Conservation (phyloP, 2,888 invertebrate genomes). For the Cataglyphis rosenhaueri region DNA sequence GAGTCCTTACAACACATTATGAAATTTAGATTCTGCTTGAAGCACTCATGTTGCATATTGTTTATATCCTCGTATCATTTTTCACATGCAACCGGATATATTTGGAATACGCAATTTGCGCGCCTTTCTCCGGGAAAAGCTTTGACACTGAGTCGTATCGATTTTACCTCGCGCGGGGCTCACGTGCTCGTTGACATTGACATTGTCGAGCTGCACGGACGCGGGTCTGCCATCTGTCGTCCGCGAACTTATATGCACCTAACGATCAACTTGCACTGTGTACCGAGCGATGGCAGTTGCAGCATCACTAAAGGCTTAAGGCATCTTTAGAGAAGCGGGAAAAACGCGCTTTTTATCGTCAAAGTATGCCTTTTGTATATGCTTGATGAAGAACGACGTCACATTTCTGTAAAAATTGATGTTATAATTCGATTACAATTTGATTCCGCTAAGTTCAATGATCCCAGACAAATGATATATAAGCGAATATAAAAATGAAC, state of each 20-base stretch:
- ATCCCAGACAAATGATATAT: neutral
- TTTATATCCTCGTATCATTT: neutral
- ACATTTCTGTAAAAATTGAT: neutral
- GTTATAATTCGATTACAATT: neutral
- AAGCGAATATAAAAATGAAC: neutral
- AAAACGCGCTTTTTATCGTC: neutral
- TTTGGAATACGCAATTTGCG: constrained; percentile 47
- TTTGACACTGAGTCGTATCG: constrained; percentile 82
- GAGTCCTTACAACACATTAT: neutral
- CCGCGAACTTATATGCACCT: constrained; percentile 73
- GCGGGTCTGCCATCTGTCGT: constrained; percentile 78
- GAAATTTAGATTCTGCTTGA: neutral
- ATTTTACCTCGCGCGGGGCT: constrained; percentile 80
- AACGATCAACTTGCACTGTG: constrained; percentile 70
- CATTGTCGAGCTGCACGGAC: constrained; percentile 80
- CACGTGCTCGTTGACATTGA: constrained; percentile 85
- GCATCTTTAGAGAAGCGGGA: neutral
- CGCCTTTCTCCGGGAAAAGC: constrained; percentile 70
- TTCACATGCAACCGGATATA: neutral
- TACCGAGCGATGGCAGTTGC: constrained; percentile 76
- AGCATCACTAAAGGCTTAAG: constrained; percentile 27
- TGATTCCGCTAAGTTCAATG: neutral
- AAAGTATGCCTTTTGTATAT: neutral
- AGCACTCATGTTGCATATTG: neutral
- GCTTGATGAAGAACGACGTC: neutral